phyloP scores from a whole-genome alignment of 2,888 invertebrate genomes.

The Epicampocera succincta region DNA sequence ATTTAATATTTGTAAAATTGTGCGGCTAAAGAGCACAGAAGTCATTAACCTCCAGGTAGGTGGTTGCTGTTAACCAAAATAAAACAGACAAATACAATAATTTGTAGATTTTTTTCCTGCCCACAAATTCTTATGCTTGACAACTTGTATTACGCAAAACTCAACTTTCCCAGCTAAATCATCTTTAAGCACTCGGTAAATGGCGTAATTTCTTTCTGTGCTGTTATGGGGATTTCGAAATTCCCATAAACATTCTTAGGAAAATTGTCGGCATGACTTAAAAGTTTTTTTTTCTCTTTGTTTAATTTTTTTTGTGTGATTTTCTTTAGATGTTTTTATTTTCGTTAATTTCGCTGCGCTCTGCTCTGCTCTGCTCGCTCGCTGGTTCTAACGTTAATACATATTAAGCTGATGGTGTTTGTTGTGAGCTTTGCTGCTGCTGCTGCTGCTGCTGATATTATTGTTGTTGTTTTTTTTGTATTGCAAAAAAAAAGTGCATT shows the following conservation, averaged over 20 bases:
- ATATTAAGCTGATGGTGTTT: conserved; percentile 24
- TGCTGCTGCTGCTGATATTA: too few relatives aligned
- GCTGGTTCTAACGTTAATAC: conserved; percentile 53
- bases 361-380: conserved; percentile 3
- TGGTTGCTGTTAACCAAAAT: conserved; percentile 25
- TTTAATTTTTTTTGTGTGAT: conserved; percentile 15
- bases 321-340: conserved; percentile 19
- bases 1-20: conserved; percentile 24
- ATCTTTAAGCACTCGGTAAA: conserved; percentile 14
- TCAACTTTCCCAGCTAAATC: conserved; percentile 61
- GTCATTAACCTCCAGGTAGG: conserved; percentile 49
- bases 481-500: conserved; percentile 62
- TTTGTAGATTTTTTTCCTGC: conserved; percentile 25
- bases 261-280: conserved; percentile 67
- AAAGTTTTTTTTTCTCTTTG: conserved; percentile 29
- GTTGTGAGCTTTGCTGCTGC: conserved; percentile 14
- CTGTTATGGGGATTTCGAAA: conserved; percentile 36
- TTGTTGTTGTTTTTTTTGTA: background rate
- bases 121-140: conserved; percentile 11
- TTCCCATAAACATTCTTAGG: conserved; percentile 67
- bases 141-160: conserved; percentile 64
- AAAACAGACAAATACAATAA: conserved; percentile 22
- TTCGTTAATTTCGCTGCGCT: conserved; percentile 26
- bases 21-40: conserved; percentile 3
- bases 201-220: conserved; percentile 55